phyloP scores from a whole-genome alignment of 2,113 vertebrate genomes.

The Oreochromis niloticus region DNA sequence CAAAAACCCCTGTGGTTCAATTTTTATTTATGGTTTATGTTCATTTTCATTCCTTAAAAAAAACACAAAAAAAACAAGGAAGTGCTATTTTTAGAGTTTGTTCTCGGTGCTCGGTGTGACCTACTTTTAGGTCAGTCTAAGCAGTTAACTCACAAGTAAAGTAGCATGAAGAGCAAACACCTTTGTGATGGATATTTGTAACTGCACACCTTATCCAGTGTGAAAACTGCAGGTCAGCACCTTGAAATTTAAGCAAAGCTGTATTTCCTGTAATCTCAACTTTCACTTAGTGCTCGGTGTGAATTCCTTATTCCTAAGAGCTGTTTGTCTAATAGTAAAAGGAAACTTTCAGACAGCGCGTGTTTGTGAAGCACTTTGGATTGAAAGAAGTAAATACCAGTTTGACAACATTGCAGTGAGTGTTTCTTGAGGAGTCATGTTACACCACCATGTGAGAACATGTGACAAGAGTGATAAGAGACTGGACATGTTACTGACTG shows the following conservation, averaged over 20 bases:
- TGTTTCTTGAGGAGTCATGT: not conserved
- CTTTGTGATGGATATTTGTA: not conserved
- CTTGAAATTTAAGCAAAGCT: not conserved
- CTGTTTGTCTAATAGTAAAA: not conserved
- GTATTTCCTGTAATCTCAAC: not conserved
- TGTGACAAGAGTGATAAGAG: not conserved
- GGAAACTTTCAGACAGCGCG: not conserved
- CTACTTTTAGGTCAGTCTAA: not conserved
- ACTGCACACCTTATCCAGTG: not conserved
- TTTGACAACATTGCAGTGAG: not conserved
- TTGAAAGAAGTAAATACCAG: not conserved
- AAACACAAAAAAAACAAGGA: fast-evolving
- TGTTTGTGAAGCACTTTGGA: not conserved
- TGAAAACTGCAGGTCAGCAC: not conserved
- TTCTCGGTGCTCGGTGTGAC: not conserved
- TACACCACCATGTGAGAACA: not conserved
- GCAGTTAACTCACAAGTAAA: not conserved
- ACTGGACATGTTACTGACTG: not conserved
- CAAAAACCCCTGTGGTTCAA: not conserved
- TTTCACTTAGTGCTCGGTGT: not conserved
- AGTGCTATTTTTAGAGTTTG: not conserved
- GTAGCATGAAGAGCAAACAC: not conserved
- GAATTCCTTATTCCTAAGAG: not conserved
- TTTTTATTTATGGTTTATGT: not conserved
- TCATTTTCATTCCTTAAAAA: not conserved